Conservation (phyloP, 2,888 invertebrate species). For the Drosophila diplacantha region DNA sequence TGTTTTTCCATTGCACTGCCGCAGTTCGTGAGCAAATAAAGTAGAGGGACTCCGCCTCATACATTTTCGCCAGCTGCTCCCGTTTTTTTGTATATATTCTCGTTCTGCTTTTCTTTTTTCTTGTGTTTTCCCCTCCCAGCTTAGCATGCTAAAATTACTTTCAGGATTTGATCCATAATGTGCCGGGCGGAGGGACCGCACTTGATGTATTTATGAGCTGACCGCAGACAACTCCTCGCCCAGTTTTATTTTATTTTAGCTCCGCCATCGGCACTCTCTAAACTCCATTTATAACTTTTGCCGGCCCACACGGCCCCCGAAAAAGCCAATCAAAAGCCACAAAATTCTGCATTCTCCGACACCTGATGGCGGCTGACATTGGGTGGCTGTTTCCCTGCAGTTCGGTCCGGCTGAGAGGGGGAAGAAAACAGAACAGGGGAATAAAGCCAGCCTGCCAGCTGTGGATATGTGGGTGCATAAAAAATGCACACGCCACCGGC, state of each 20-base stretch:
- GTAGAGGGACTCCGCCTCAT: conserved; percentile 9
- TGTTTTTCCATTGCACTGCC: conserved; percentile 68
- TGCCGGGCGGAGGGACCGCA: conserved; percentile 32
- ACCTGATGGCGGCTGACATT: conserved; percentile 44
- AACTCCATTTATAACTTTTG: conserved; percentile 68
- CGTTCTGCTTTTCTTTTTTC: not conserved
- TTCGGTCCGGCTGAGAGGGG: not conserved
- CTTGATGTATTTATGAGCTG: conserved; percentile 66
- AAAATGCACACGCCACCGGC: conserved; percentile 54
- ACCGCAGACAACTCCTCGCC: conserved; percentile 42
- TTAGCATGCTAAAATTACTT: conserved; percentile 60
- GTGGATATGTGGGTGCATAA: conserved; percentile 64
- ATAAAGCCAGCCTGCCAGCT: conserved; percentile 61
- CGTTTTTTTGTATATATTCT: not conserved
- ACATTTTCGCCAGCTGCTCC: conserved; percentile 19
- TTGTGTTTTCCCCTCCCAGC: conserved; percentile 9
- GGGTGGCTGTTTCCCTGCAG: conserved; percentile 11
- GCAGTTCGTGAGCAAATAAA: conserved; percentile 62
- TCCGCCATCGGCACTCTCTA: conserved; percentile 41
- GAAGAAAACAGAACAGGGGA: not conserved
- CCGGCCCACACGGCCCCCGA: conserved; percentile 13
- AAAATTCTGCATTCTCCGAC: conserved; percentile 64
- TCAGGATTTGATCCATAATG: conserved; percentile 54
- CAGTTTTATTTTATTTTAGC: conserved; percentile 4
- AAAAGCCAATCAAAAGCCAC: conserved; percentile 71